Conservation (phyloP, 2,888 invertebrate species). For the Acanthopleura granulata region DNA sequence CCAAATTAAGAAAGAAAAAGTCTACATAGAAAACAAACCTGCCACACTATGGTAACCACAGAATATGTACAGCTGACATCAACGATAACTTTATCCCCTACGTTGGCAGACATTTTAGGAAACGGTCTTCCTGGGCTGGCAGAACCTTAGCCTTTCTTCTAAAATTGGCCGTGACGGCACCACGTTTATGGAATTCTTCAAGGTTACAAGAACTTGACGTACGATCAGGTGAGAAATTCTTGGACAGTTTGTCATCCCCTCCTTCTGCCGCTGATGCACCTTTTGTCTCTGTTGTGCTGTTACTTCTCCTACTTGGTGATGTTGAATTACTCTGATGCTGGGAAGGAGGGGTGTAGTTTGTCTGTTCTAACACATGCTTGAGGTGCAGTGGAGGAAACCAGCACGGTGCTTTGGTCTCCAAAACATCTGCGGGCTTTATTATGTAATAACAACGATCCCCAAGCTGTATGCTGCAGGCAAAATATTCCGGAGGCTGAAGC, state of each 20-base stretch:
- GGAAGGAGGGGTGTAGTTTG: neutral
- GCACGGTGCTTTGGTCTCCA: neutral
- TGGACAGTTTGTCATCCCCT: neutral
- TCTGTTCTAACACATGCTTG: neutral
- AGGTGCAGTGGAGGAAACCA: neutral
- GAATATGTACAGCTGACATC: conserved; percentile 87
- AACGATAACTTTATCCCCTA: conserved; percentile 76
- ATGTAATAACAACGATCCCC: conserved; percentile 89
- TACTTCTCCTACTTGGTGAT: neutral
- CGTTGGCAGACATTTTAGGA: conserved; percentile 34
- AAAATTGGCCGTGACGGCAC: conserved; percentile 24
- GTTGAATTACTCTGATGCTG: no score
- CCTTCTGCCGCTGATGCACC: neutral
- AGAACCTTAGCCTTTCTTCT: conserved; percentile 20
- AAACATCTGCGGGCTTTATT: conserved; percentile 79
- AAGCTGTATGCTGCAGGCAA: conserved; percentile 89
- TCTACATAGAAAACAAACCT: conserved; percentile 67
- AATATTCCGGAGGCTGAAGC: conserved; percentile 84
- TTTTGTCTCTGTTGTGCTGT: neutral
- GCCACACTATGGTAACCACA: conserved; percentile 84
- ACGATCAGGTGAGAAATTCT: no score
- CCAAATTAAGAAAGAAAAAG: no score
- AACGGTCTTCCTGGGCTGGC: neutral
- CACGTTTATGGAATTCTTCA: neutral
- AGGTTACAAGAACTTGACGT: neutral